A percentile compares a stretch with the other conserved stretches of the same genome.
Conservation (phyloP, 2,888 invertebrate genomes). For the Lasioglossum morio region DNA sequence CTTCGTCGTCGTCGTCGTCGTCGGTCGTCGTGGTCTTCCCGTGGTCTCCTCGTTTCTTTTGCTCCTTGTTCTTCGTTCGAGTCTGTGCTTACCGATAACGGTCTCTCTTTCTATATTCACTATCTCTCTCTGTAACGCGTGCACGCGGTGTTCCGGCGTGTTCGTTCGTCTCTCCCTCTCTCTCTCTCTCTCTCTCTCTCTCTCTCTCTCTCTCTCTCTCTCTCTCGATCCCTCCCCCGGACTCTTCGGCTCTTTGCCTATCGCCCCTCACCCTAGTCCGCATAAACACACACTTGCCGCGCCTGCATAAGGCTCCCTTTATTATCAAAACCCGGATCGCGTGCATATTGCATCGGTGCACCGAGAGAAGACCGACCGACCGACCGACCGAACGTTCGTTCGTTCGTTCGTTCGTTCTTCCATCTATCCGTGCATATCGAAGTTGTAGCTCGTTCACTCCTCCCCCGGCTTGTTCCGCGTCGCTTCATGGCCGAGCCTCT, state of each 20-base stretch:
- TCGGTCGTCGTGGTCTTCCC: conserved; percentile 11
- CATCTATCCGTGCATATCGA: conserved; percentile 64
- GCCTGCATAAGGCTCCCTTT: conserved; percentile 78
- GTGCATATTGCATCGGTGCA: conserved; percentile 81
- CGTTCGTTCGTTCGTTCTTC: conserved; percentile 23
- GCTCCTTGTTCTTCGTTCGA: conserved; percentile 22
- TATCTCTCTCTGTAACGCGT: conserved; percentile 24
- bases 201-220: conserved; percentile 21
- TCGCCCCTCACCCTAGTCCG: conserved; percentile 65
- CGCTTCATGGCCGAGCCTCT: conserved; percentile 35
- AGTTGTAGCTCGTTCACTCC: conserved; percentile 63
- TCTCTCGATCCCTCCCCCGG: background rate
- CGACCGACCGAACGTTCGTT: background rate
- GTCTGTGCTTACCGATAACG: conserved; percentile 20
- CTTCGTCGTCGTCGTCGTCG: conserved; percentile 44
- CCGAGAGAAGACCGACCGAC: conserved; percentile 61
- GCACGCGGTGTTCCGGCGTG: conserved; percentile 35
- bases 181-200: background rate
- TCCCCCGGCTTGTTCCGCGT: conserved; percentile 26
- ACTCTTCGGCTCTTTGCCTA: conserved; percentile 47
- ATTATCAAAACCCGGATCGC: conserved; percentile 79
- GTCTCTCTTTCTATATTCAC: conserved; percentile 40
- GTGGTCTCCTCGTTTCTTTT: conserved; percentile 14
- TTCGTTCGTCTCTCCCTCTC: conserved; percentile 30
- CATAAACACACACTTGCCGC: conserved; percentile 78